These are phyloP conservation scores for Clanis bilineata DNA, from an alignment of 2,888 invertebrate species.

Conservation along the genomic window DNA sequence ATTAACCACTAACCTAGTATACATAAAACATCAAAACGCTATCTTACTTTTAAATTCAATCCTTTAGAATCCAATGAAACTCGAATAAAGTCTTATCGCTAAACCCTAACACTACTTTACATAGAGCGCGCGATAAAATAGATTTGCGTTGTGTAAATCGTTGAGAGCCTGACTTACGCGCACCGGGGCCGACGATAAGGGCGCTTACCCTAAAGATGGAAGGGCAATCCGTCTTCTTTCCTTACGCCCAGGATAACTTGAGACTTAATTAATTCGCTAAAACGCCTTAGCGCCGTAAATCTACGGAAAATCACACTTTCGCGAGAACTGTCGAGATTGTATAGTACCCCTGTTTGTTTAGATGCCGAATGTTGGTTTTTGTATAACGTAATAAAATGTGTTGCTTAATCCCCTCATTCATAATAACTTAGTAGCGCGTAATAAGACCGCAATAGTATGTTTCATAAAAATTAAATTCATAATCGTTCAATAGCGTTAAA, in stretches of 20 bases:
- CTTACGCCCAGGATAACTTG: slow-evolving; percentile 35
- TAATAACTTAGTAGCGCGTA: too few species aligned
- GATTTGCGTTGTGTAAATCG: not conserved
- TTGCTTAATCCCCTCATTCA: too few species aligned
- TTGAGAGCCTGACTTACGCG: not conserved
- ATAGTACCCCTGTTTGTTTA: not conserved
- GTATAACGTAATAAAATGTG: not conserved
- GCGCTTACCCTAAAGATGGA: slow-evolving; percentile 3
- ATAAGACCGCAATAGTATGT: too few species aligned
- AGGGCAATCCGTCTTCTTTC: slow-evolving; percentile 42
- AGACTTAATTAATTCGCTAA: slow-evolving; percentile 50
- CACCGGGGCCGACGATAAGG: slow-evolving; percentile 2
- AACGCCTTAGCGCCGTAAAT: slow-evolving; percentile 33
- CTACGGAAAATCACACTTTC: slow-evolving; percentile 33
- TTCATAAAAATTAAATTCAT: too few species aligned
- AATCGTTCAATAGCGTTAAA: too few species aligned
- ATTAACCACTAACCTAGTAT: too few species aligned
- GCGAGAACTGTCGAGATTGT: slow-evolving; percentile 4
- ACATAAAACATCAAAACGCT: too few species aligned
- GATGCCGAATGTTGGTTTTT: not conserved
- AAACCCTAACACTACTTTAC: not conserved
- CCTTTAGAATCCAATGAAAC: too few species aligned
- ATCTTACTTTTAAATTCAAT: too few species aligned
- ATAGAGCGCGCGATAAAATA: not conserved
- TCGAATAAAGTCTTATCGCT: not conserved